Conservation (phyloP, 2,113 vertebrate genomes). For the Ceuthmochares aereus region DNA sequence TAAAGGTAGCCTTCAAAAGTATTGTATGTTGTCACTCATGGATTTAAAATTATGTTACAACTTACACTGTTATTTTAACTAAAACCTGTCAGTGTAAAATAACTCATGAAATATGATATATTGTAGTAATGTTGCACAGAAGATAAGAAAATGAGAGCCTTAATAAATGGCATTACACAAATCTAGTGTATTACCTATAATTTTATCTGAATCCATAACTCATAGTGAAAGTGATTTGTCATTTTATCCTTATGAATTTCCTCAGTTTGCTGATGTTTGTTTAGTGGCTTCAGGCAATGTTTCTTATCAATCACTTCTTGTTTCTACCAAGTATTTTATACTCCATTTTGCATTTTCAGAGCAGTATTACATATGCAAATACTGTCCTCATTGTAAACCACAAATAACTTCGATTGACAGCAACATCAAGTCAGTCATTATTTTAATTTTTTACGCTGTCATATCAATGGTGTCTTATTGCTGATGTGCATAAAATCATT, state of each 20-base stretch:
- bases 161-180: neutral
- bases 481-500: slow-evolving; percentile 10
- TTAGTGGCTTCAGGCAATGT: neutral
- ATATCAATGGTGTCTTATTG: slow-evolving; percentile 3
- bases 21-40: neutral
- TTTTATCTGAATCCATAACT: neutral
- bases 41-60: neutral
- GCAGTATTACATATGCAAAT: neutral
- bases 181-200: neutral
- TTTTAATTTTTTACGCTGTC: neutral
- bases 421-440: neutral
- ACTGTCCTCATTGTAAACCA: neutral
- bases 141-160: neutral
- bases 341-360: neutral
- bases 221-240: neutral
- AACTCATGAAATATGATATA: neutral
- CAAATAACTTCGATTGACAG: slow-evolving; percentile 8
- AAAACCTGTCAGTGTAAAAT: neutral
- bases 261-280: neutral
- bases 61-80: neutral
- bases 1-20: neutral
- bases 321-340: neutral
- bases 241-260: neutral
- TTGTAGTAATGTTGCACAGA: neutral
- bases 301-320: neutral